Evolutionary conservation across 2,113 vertebrate genomes (phyloP), one percentile per base, ranked within the genome.

Genomic region (Stercorarius parasiticus): DNA sequence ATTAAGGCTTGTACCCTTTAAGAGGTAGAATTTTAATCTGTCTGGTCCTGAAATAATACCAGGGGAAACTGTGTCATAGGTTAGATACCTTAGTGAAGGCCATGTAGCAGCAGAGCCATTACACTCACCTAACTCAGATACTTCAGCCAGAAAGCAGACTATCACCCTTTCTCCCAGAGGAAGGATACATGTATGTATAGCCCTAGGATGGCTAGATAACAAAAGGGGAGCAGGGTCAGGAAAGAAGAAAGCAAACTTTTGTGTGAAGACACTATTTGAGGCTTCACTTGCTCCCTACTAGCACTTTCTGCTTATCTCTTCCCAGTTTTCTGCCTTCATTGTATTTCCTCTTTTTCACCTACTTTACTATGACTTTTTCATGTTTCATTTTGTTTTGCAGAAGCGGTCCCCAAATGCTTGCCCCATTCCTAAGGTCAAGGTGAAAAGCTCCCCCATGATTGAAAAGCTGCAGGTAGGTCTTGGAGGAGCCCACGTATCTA

Each of bases 371-470:
- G 85, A 77, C 1, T 6, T 69, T 94, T 56, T 89, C 32, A 5
- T 49, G 22, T 66, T 96, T 64, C 32, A 21, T 87, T 90, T 87
- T 88, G 38, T 96, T 93, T 96, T 93, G 30, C 94, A 98, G 98
- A 98, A 98, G 89, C 82, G 70, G 20, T 95, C 96, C 2, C 95
- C 98, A 89, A 97, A 61, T 45, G 85, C 95, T 36, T 95, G 96
- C 71, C 94, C 97, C 30, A 36, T 96, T 58, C 97, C 98, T 50
- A 98, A 97, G 83, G 61, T 98, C 94, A 98, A 98, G 61, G 95
- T 98, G 97, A 98, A 98, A 98, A 98, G 98, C 81, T 98, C 98
- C 1, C 95, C 98, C 94, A 97, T 98, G 94, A 98, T 98, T 66
- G 98, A 98, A 96, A 98, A 98, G 93, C 97, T 98, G 43, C 98